These are phyloP conservation scores for Lasaia peninsularis DNA, from an alignment of 1,140 invertebrate genomes.

Conservation along the genomic window DNA sequence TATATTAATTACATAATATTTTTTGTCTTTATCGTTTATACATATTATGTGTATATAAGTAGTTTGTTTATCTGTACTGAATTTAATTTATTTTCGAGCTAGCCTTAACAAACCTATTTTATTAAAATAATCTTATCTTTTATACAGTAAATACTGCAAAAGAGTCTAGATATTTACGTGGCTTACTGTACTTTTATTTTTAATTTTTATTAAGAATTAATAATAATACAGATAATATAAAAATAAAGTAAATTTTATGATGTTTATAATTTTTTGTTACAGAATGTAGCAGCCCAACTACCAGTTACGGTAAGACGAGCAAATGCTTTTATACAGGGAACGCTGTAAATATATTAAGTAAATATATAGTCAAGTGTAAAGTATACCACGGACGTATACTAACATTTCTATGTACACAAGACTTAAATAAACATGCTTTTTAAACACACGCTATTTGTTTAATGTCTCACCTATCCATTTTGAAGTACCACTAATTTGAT, in stretches of 20 bases:
- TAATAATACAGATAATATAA: no score
- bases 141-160: no score
- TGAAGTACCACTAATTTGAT: conserved; percentile 25
- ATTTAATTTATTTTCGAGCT: no score
- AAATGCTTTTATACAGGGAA: conserved; percentile 34
- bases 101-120: no score
- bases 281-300: conserved; percentile 2
- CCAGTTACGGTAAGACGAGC: conserved; percentile 37
- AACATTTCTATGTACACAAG: conserved; percentile 45
- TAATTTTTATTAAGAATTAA: no score
- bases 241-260: background rate
- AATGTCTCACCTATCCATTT: conserved; percentile 52
- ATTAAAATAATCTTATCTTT: no score
- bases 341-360: conserved; percentile 42
- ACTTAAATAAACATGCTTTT: conserved; percentile 58
- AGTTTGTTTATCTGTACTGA: no score
- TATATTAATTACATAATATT: no score
- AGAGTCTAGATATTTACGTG: no score
- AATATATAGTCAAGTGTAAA: conserved; percentile 38
- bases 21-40: no score
- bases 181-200: no score
- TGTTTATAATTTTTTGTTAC: conserved; percentile 1
- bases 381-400: conserved; percentile 40
- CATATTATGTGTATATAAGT: no score
- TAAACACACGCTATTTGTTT: conserved; percentile 58